Percentiles rank a stretch among this genome's conserved stretches.
Conservation (phyloP, 1,140 invertebrate species). For the Drosophila triauraria region DNA sequence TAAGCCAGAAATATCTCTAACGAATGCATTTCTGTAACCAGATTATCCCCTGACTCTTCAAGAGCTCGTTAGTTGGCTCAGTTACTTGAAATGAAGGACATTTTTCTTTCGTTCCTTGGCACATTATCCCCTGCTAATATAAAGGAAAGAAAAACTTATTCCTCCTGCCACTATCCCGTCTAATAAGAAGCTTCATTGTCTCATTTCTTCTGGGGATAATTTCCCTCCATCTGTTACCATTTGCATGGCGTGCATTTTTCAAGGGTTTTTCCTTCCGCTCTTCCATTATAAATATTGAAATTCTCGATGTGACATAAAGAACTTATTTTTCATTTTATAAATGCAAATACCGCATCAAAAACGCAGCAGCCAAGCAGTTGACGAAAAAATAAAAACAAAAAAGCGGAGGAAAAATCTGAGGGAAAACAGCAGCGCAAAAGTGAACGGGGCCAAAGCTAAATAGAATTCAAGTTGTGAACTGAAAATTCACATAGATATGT, state of each 20-base stretch:
- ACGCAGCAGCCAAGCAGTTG: constrained; percentile 44
- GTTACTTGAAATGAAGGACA: background rate
- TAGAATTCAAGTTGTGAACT: constrained; percentile 73
- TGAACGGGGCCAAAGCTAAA: constrained; percentile 55
- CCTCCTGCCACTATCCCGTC: background rate
- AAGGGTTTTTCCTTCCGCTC: constrained; percentile 28
- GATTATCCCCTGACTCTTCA: background rate
- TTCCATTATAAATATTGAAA: constrained; percentile 65
- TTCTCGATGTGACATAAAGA: constrained; percentile 61
- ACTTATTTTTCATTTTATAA: constrained; percentile 60
- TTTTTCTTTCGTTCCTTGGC: background rate
- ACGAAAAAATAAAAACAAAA: constrained; percentile 39
- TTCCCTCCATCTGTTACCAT: constrained; percentile 32
- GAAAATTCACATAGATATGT: constrained; percentile 54
- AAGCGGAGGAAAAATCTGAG: constrained; percentile 42
- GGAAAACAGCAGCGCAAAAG: constrained; percentile 37
- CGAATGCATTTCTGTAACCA: background rate
- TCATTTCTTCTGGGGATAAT: constrained; percentile 29
- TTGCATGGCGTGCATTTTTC: constrained; percentile 25
- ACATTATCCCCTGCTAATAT: background rate
- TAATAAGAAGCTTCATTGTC: constrained; percentile 26
- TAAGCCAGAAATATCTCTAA: background rate
- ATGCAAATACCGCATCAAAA: constrained; percentile 68
- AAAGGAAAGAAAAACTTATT: constrained; percentile 6
- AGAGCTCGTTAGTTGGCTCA: background rate